A percentile compares a stretch with the other conserved stretches of the same genome.
Evolutionary conservation across 2,888 invertebrate genomes (phyloP).

Genomic region (Isotomurus palustris): DNA sequence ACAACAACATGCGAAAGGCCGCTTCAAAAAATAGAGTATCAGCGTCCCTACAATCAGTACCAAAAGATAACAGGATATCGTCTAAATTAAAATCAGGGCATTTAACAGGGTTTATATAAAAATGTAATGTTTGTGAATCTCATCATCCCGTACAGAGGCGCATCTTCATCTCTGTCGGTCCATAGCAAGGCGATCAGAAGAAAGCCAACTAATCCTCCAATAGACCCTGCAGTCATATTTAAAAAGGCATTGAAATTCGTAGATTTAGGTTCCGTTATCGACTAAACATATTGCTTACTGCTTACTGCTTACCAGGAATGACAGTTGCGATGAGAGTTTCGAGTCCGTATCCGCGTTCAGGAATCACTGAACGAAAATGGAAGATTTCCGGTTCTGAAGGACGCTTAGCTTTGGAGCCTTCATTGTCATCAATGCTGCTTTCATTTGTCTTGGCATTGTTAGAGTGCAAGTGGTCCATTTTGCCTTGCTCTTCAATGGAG

Average conservation of each 20-base stretch:
- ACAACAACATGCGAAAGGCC: slow-evolving; percentile 42
- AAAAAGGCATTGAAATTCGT: background rate
- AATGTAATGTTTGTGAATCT: background rate
- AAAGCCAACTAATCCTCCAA: slow-evolving; percentile 43
- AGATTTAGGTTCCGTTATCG: background rate
- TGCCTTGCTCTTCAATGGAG: background rate
- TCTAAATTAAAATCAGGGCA: background rate
- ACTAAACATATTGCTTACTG: background rate
- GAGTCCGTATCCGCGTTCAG: slow-evolving; percentile 36
- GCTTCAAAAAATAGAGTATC: slow-evolving; percentile 46
- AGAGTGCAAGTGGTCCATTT: background rate
- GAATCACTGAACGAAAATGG: slow-evolving; percentile 34
- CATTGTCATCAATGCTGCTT: slow-evolving; percentile 8
- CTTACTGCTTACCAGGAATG: slow-evolving; percentile 18
- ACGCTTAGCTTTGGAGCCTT: background rate
- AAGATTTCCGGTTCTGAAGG: slow-evolving; percentile 27
- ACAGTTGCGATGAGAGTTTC: slow-evolving; percentile 38
- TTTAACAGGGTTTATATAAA: background rate
- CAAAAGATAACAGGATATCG: background rate
- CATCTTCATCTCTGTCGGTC: slow-evolving; percentile 43
- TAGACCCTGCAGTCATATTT: slow-evolving; percentile 24
- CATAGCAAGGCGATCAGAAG: slow-evolving; percentile 40
- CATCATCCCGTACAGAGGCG: slow-evolving; percentile 25
- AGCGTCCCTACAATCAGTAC: slow-evolving; percentile 31
- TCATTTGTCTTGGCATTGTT: slow-evolving; percentile 5